phyloP scores from a whole-genome alignment of 1,140 invertebrate genomes.

The Adelges cooleyi region DNA sequence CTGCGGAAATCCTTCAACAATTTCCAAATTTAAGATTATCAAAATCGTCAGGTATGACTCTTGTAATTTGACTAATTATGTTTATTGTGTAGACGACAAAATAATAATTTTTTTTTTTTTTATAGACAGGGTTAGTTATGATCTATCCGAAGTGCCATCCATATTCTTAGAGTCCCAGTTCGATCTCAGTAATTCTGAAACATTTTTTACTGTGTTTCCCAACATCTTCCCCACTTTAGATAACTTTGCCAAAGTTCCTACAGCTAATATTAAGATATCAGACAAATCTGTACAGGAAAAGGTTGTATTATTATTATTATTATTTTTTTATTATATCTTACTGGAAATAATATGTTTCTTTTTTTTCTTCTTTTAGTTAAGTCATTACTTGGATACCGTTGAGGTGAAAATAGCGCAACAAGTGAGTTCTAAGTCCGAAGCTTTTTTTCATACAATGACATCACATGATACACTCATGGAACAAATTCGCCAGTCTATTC shows the following conservation, averaged over 20 bases:
- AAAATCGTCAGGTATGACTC: conserved; percentile 39
- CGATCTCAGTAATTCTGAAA: conserved; percentile 64
- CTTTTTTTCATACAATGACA: conserved; percentile 94
- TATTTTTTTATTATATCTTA: too few relatives aligned
- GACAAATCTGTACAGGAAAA: conserved; percentile 30
- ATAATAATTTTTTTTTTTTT: conserved; percentile 8
- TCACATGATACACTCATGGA: conserved; percentile 88
- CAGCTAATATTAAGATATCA: conserved; percentile 14
- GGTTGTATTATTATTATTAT: conserved; percentile 24
- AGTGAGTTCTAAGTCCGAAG: conserved; percentile 88
- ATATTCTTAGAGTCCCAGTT: conserved; percentile 78
- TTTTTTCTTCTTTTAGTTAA: conserved; percentile 46
- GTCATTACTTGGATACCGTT: conserved; percentile 87
- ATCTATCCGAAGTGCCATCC: conserved; percentile 61
- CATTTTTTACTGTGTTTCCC: conserved; percentile 69
- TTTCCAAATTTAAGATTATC: conserved; percentile 42
- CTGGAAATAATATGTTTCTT: too few relatives aligned
- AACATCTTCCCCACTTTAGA: conserved; percentile 24
- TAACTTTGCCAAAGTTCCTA: background rate
- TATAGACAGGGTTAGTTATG: conserved; percentile 37
- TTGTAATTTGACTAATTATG: background rate
- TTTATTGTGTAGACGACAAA: background rate
- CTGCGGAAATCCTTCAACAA: conserved; percentile 41
- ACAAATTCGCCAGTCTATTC: conserved; percentile 70
- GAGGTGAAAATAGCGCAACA: conserved; percentile 92